Conservation (phyloP, 2,888 invertebrate species). For the Euzophera pinguis region DNA sequence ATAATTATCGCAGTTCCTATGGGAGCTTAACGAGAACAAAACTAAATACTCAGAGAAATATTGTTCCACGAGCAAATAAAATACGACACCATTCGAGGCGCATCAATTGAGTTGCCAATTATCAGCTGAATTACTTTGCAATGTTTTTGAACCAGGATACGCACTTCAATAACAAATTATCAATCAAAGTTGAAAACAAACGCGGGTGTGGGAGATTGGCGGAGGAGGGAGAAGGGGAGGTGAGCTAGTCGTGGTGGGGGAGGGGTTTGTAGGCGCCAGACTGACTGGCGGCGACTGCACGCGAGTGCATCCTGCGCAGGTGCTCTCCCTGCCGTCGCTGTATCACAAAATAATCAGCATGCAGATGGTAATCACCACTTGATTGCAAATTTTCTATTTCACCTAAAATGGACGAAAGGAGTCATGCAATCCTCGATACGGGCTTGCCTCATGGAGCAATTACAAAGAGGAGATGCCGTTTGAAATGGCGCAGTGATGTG, state of each 20-base stretch:
- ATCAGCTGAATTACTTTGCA: slow-evolving; percentile 30
- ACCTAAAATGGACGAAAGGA: too few relatives aligned
- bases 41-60: too few relatives aligned
- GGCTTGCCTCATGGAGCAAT: too few relatives aligned
- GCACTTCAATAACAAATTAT: slow-evolving; percentile 76
- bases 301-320: slow-evolving; percentile 67
- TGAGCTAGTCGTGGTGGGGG: slow-evolving; percentile 25
- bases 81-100: too few relatives aligned
- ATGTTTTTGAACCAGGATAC: slow-evolving; percentile 57
- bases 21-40: too few relatives aligned
- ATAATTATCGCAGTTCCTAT: too few relatives aligned
- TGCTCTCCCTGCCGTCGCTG: slow-evolving; percentile 35
- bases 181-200: slow-evolving; percentile 79
- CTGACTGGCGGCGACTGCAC: slow-evolving; percentile 62
- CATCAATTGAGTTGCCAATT: slow-evolving; percentile 18
- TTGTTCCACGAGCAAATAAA: too few relatives aligned
- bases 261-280: slow-evolving; percentile 63
- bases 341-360: neutral
- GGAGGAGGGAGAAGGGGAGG: slow-evolving; percentile 26
- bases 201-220: slow-evolving; percentile 50
- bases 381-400: too few relatives aligned
- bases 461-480: too few relatives aligned
- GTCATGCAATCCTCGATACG: too few relatives aligned
- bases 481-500: too few relatives aligned
- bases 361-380: neutral